Conservation (phyloP, 2,888 invertebrate genomes). For the Pyrrhia umbra region DNA sequence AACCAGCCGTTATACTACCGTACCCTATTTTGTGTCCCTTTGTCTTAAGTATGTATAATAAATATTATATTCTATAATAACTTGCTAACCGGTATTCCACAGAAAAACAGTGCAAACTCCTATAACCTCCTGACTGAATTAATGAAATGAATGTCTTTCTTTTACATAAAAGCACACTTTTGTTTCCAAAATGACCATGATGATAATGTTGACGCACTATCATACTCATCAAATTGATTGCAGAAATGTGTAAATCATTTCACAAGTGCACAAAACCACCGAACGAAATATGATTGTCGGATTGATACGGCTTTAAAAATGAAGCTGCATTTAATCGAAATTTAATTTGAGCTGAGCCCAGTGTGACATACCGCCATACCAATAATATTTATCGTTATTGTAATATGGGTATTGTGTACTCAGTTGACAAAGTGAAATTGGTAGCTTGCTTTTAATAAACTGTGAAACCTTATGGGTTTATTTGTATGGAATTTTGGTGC, state of each 20-base stretch:
- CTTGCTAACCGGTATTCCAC: no score
- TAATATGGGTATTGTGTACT: neutral
- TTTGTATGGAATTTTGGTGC: neutral
- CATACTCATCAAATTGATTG: neutral
- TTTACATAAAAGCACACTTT: no score
- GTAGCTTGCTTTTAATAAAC: neutral
- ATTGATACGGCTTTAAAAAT: conserved; percentile 17
- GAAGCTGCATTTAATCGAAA: conserved; percentile 5
- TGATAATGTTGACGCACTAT: no score
- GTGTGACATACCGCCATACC: no score
- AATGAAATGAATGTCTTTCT: no score
- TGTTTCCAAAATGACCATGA: no score
- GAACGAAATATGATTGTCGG: conserved; percentile 14
- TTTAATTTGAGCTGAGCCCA: conserved; percentile 13
- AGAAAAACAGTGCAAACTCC: no score
- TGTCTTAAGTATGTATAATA: no score
- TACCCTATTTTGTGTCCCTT: no score
- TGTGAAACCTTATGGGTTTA: neutral
- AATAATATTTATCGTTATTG: conserved; percentile 10
- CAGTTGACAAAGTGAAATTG: conserved; percentile 13
- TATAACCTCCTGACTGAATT: no score
- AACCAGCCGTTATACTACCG: no score
- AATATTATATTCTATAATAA: no score
- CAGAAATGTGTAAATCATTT: conserved; percentile 18
- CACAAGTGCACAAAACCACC: conserved; percentile 2